phyloP scores from a whole-genome alignment of 2,113 vertebrate genomes.

The Actenoides lindsayi region DNA sequence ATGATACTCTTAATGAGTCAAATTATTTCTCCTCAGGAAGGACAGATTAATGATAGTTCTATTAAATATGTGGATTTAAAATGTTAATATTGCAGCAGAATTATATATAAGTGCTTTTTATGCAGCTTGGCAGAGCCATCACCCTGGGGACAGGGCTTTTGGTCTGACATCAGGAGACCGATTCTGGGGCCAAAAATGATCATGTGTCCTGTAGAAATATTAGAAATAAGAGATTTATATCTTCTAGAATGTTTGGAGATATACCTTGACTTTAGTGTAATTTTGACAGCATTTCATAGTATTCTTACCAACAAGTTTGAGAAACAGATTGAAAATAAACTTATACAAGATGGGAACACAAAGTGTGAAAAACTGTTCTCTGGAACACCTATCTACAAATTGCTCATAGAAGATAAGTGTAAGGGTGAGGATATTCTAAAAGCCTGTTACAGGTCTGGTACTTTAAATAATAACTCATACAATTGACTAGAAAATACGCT shows the following conservation, averaged over 20 bases:
- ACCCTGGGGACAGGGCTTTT: neutral
- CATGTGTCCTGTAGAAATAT: neutral
- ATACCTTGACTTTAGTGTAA: neutral
- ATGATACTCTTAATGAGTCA: neutral
- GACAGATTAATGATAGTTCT: neutral
- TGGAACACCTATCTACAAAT: neutral
- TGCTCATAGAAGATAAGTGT: neutral
- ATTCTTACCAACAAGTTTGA: conserved; percentile 20
- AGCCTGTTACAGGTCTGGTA: neutral
- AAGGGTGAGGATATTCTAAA: conserved; percentile 18
- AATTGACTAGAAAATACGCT: neutral
- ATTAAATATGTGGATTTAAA: neutral
- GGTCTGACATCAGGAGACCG: neutral
- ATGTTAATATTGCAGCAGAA: neutral
- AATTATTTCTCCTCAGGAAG: neutral
- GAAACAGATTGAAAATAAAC: conserved; percentile 51
- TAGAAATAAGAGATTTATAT: neutral
- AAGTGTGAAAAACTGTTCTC: conserved; percentile 50
- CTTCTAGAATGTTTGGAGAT: neutral
- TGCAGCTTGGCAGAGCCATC: neutral
- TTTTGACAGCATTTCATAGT: neutral
- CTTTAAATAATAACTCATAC: neutral
- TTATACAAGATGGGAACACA: conserved; percentile 28
- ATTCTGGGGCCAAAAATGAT: neutral
- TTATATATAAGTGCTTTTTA: neutral